phyloP scores from a whole-genome alignment of 2,888 invertebrate genomes.

The Xylota segnis region DNA sequence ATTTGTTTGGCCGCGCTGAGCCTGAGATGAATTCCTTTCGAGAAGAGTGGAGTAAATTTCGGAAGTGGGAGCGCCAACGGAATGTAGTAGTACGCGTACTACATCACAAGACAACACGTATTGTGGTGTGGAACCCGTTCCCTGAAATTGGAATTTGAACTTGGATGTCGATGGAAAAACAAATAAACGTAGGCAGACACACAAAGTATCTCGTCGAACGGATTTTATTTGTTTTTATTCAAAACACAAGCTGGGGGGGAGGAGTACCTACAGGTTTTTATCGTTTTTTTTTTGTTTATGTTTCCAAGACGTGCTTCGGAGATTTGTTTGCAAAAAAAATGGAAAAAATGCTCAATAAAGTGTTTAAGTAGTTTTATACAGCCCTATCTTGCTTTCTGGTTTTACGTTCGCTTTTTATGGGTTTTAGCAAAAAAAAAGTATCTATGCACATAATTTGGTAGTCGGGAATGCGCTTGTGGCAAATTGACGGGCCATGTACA shows the following conservation, averaged over 20 bases:
- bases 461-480: neutral
- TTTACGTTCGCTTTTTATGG: neutral
- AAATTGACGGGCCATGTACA: neutral
- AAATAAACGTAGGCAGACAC: conserved; percentile 43
- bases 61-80: conserved; percentile 57
- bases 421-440: neutral
- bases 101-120: neutral
- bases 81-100: conserved; percentile 31
- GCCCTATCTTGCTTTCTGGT: neutral
- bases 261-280: neutral
- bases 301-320: neutral
- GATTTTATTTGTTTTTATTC: conserved; percentile 42
- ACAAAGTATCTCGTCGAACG: neutral
- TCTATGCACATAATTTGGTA: neutral
- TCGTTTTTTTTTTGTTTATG: neutral
- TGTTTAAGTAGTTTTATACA: conserved; percentile 7
- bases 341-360: neutral
- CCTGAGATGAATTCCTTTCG: conserved; percentile 11
- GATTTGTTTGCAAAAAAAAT: conserved; percentile 7
- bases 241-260: neutral
- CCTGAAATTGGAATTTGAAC: conserved; percentile 65
- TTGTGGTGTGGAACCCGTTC: conserved; percentile 50
- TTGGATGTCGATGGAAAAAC: conserved; percentile 60
- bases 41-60: conserved; percentile 28
- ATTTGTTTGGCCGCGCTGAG: conserved; percentile 14